Evolutionary conservation across 2,888 invertebrate species (phyloP).

Genomic region (Lycaena phlaeas): DNA sequence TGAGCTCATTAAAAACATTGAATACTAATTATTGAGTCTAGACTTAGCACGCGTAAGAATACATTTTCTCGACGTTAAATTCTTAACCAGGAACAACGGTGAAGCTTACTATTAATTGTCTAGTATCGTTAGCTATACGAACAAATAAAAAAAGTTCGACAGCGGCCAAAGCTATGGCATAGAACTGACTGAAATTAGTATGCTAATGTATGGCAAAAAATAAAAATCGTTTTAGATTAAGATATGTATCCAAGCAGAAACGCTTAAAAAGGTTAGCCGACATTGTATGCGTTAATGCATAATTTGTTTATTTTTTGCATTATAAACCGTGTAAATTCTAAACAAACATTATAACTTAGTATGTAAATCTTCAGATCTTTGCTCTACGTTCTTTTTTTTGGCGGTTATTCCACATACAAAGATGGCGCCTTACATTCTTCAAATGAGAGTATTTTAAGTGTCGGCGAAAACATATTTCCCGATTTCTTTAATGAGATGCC

Average conservation of each 20-base stretch:
- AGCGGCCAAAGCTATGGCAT: conserved; percentile 10
- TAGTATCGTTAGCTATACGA: conserved; percentile 1
- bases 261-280: conserved; percentile 21
- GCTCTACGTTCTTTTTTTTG: too few relatives aligned
- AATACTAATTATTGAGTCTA: too few relatives aligned
- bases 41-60: too few relatives aligned
- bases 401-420: background rate
- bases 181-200: conserved; percentile 23
- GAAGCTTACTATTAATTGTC: conserved; percentile 6
- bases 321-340: background rate
- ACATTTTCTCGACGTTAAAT: too few relatives aligned
- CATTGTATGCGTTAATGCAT: conserved; percentile 5
- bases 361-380: too few relatives aligned
- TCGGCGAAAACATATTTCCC: conserved; percentile 13
- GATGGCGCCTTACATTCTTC: background rate
- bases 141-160: conserved; percentile 14
- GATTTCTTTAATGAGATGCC: conserved; percentile 21
- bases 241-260: conserved; percentile 29
- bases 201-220: conserved; percentile 24
- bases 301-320: conserved; percentile 8
- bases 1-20: too few relatives aligned
- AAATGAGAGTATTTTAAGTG: conserved; percentile 17
- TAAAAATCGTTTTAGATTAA: conserved; percentile 23
- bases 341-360: too few relatives aligned
- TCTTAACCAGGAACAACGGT: background rate